A percentile compares a stretch with the other conserved stretches of the same genome.
phyloP scores from a whole-genome alignment of 2,797 vertebrate genomes.

The Hirundo rustica region DNA sequence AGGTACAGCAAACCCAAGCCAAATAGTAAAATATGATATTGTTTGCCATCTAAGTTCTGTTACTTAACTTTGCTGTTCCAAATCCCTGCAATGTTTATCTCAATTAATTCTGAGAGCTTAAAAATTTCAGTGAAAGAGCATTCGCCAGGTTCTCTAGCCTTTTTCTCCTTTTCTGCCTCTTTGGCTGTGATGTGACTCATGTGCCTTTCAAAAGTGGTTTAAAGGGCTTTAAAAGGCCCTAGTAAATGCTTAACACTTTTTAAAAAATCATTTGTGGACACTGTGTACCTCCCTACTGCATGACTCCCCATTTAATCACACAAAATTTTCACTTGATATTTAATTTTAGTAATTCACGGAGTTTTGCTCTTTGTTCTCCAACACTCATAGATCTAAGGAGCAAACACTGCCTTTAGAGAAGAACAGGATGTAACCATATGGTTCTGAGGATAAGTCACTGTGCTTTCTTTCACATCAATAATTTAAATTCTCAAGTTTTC shows the following conservation, averaged over 20 bases:
- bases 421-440: background rate
- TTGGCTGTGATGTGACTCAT: background rate
- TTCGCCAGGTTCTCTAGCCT: background rate
- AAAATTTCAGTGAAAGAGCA: background rate
- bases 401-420: background rate
- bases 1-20: background rate
- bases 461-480: background rate
- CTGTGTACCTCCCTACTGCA: background rate
- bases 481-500: background rate
- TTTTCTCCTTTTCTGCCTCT: background rate
- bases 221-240: background rate
- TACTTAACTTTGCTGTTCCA: background rate
- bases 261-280: background rate
- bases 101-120: background rate
- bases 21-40: background rate
- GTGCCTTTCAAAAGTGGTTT: conserved; percentile 4
- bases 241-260: background rate
- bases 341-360: conserved; percentile 2
- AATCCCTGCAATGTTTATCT: background rate
- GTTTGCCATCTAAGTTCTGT: background rate
- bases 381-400: background rate
- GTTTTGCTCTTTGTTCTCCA: background rate
- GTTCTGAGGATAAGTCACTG: background rate
- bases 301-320: background rate
- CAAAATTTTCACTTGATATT: background rate